Conservation (phyloP, 2,888 invertebrate species). For the Tipula confusa region DNA sequence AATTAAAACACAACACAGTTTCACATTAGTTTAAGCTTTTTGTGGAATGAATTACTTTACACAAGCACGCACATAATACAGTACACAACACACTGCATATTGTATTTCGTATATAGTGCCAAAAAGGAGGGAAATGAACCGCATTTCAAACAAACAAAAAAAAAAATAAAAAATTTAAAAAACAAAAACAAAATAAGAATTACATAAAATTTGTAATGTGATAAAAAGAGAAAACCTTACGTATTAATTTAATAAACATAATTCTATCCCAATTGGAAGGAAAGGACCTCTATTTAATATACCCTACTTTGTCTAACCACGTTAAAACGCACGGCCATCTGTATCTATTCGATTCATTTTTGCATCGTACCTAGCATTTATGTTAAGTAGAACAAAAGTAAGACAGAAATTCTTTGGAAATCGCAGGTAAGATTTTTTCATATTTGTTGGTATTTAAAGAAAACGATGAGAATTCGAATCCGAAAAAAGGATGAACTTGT, state of each 20-base stretch:
- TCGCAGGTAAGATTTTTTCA: background rate
- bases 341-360: background rate
- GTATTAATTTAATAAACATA: background rate
- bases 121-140: conserved; percentile 26
- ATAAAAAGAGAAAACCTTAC: background rate
- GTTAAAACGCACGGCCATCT: background rate
- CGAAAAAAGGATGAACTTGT: background rate
- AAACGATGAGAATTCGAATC: background rate
- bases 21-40: background rate
- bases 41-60: background rate
- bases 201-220: background rate
- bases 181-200: conserved; percentile 25
- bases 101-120: background rate
- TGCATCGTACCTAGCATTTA: background rate
- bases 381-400: background rate
- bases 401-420: background rate
- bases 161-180: background rate
- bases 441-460: background rate
- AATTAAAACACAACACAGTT: background rate
- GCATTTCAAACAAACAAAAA: conserved; percentile 14
- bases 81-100: background rate
- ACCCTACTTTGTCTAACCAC: background rate
- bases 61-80: background rate
- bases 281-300: background rate
- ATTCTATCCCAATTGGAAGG: conserved; percentile 29